phyloP scores from a whole-genome alignment of 2,113 vertebrate genomes.

The Beaufortia kweichowensis region DNA sequence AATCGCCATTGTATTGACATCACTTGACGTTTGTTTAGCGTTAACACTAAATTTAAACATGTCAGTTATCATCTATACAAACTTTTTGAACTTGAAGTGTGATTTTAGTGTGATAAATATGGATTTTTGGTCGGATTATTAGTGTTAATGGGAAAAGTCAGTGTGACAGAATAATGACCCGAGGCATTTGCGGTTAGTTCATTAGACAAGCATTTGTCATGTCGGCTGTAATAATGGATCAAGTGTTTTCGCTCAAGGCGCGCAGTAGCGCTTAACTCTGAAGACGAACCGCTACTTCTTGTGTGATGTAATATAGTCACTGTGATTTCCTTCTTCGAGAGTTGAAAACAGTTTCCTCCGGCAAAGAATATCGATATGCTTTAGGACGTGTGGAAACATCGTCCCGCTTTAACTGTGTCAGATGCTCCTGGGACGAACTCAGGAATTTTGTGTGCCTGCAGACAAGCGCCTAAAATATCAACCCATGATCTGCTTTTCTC shows the following conservation, averaged over 20 bases:
- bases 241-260: constrained; percentile 57
- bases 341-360: constrained; percentile 14
- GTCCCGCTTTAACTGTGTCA: constrained; percentile 21
- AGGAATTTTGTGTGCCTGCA: constrained; percentile 29
- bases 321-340: constrained; percentile 18
- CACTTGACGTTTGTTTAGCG: background rate
- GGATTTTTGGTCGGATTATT: background rate
- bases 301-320: constrained; percentile 58
- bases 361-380: background rate
- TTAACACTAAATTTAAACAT: background rate
- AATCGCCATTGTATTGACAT: background rate
- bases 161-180: constrained; percentile 45
- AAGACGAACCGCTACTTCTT: background rate
- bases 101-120: background rate
- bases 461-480: background rate
- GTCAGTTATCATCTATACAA: background rate
- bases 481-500: constrained; percentile 70
- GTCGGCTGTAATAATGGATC: constrained; percentile 63
- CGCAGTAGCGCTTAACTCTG: background rate
- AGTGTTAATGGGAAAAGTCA: background rate
- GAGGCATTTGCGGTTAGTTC: constrained; percentile 69
- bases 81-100: too few species aligned
- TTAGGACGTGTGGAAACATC: constrained; percentile 40
- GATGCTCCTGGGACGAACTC: constrained; percentile 32
- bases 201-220: constrained; percentile 71